phyloP scores from a whole-genome alignment of 2,888 invertebrate genomes.

The Tetragonisca angustula region DNA sequence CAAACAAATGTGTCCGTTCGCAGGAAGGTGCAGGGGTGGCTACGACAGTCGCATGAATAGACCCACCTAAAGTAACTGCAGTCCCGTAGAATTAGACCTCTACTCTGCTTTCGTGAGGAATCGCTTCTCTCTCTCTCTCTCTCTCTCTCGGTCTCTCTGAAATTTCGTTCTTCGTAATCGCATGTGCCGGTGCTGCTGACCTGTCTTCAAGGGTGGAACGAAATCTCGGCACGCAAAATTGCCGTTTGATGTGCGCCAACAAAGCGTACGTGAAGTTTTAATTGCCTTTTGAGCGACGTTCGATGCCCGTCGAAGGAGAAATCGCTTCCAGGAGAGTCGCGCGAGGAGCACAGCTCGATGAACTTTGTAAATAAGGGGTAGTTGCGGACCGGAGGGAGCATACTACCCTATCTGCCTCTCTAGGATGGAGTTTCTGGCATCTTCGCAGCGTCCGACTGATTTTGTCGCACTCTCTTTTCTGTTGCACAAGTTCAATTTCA shows the following conservation, averaged over 20 bases:
- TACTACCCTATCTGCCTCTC: conserved; percentile 3
- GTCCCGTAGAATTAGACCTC: conserved; percentile 10
- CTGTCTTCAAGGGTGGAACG: conserved; percentile 46
- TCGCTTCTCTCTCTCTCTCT: background rate
- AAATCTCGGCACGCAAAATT: conserved; percentile 56
- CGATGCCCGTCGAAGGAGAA: conserved; percentile 67
- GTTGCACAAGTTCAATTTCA: background rate
- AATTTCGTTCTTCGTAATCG: background rate
- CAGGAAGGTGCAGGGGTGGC: conserved; percentile 2
- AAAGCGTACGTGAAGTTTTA: conserved; percentile 65
- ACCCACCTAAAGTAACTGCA: conserved; percentile 17
- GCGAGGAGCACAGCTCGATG: conserved; percentile 57
- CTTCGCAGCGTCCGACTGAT: conserved; percentile 16
- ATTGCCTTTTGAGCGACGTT: conserved; percentile 64
- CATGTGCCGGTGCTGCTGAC: background rate
- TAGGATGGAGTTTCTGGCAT: background rate
- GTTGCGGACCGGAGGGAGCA: conserved; percentile 23
- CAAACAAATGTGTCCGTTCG: conserved; percentile 26
- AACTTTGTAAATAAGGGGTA: conserved; percentile 64
- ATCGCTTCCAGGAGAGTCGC: conserved; percentile 52
- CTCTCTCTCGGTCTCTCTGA: background rate
- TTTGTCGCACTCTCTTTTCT: background rate
- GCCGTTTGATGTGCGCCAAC: conserved; percentile 68
- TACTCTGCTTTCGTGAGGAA: background rate
- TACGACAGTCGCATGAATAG: conserved; percentile 21